Evolutionary conservation across 2,797 vertebrate genomes (phyloP).

Genomic region (Catostomus latipinnis): DNA sequence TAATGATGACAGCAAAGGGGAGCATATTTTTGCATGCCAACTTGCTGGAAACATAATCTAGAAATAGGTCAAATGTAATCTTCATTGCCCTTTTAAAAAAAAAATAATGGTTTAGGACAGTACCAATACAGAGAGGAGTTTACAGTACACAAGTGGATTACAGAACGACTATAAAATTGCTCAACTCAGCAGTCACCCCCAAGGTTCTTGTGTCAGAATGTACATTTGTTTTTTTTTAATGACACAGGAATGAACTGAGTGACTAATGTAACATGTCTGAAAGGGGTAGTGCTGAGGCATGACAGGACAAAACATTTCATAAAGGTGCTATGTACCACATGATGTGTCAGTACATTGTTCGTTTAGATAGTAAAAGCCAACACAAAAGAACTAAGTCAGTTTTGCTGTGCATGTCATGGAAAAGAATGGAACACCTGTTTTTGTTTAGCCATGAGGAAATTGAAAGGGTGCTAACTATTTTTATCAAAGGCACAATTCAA

Average conservation of each 20-base stretch:
- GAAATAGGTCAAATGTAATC: background rate
- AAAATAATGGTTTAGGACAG: background rate
- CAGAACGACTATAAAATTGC: constrained; percentile 40
- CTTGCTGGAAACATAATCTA: background rate
- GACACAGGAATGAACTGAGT: constrained; percentile 9
- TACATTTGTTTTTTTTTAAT: background rate
- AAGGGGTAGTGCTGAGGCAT: background rate
- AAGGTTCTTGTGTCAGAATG: constrained; percentile 16
- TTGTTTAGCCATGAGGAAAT: background rate
- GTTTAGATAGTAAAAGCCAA: background rate
- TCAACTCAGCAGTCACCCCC: constrained; percentile 50
- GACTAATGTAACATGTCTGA: background rate
- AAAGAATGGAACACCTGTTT: background rate
- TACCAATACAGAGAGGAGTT: constrained; percentile 21
- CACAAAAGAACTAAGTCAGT: background rate
- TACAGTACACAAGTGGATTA: constrained; percentile 24
- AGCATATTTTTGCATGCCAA: background rate
- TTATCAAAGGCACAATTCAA: constrained; percentile 29
- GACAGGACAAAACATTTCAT: constrained; percentile 31
- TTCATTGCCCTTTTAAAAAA: background rate
- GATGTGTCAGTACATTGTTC: background rate
- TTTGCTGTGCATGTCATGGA: constrained; percentile 2
- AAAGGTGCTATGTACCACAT: constrained; percentile 45
- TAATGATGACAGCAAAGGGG: background rate
- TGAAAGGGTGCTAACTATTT: background rate